Conservation (phyloP, 2,113 vertebrate genomes). For the Corynorhinus townsendii region DNA sequence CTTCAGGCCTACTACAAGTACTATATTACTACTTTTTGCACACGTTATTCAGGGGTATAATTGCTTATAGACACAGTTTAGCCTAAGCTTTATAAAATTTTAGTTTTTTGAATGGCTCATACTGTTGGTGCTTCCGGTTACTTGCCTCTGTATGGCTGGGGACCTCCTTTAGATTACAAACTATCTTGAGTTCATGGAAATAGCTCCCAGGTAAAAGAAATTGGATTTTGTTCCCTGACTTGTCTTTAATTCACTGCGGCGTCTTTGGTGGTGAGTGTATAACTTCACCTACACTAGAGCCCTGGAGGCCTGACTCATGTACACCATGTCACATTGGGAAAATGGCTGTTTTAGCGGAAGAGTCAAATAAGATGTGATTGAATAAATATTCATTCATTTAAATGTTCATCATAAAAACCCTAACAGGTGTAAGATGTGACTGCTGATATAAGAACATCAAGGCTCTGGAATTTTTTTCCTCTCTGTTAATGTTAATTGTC, state of each 20-base stretch:
- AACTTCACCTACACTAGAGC: not conserved
- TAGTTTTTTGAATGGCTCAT: not conserved
- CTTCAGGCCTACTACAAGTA: not conserved
- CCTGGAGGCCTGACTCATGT: not conserved
- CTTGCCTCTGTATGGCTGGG: not conserved
- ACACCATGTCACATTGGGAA: not conserved
- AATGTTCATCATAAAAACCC: not conserved
- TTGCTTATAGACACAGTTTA: not conserved
- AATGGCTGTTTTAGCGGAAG: not conserved
- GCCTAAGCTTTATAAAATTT: not conserved
- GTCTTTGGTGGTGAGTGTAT: not conserved
- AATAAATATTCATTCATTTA: not conserved
- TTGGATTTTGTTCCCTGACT: not conserved
- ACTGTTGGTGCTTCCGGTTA: not conserved
- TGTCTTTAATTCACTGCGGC: not conserved
- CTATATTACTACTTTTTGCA: not conserved
- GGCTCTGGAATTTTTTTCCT: not conserved
- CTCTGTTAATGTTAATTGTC: not conserved
- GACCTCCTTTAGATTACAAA: not conserved
- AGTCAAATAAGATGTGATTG: not conserved
- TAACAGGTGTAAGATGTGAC: not conserved
- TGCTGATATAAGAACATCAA: not conserved
- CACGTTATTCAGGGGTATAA: not conserved
- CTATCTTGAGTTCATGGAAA: not conserved
- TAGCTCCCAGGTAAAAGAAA: not conserved